These are phyloP conservation scores for Nemurella pictetii DNA, from an alignment of 2,888 invertebrate genomes.

Conservation along the genomic window DNA sequence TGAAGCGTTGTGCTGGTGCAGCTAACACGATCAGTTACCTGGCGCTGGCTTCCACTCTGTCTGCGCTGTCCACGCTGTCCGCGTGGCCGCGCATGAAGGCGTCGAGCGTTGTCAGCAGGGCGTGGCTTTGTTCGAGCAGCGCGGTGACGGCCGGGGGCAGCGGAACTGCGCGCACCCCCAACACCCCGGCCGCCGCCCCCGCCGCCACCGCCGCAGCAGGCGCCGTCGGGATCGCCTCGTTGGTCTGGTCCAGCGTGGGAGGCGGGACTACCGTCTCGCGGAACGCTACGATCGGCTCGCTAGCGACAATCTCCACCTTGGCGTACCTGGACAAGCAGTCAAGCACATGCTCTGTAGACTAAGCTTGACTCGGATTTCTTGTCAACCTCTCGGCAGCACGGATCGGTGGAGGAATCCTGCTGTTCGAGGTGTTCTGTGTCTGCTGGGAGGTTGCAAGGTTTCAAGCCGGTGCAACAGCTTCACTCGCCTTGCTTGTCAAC, in stretches of 20 bases:
- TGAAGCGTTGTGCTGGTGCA: too few relatives aligned
- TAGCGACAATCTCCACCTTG: constrained; percentile 84
- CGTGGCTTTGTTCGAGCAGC: constrained; percentile 70
- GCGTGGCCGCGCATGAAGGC: background rate
- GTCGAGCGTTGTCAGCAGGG: constrained; percentile 60
- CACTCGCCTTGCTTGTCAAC: too few relatives aligned
- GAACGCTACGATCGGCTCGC: constrained; percentile 95
- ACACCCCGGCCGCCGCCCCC: constrained; percentile 69
- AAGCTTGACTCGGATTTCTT: too few relatives aligned
- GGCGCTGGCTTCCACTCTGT: too few relatives aligned
- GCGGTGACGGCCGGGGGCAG: constrained; percentile 71
- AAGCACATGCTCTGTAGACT: too few relatives aligned
- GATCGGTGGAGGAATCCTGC: too few relatives aligned
- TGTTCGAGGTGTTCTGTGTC: too few relatives aligned
- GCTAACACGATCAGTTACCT: too few relatives aligned
- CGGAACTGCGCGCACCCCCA: constrained; percentile 75
- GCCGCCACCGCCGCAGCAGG: constrained; percentile 79
- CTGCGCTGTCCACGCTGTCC: background rate
- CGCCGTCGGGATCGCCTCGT: constrained; percentile 79
- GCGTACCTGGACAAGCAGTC: constrained; percentile 69
- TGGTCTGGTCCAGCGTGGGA: constrained; percentile 81
- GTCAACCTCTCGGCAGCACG: too few relatives aligned
- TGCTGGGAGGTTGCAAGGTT: too few relatives aligned
- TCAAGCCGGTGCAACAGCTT: too few relatives aligned
- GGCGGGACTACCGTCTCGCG: constrained; percentile 87